Conservation (phyloP, 37 sponge, comb jelly and placozoan species). For the Diacarnus erythraeanus region DNA sequence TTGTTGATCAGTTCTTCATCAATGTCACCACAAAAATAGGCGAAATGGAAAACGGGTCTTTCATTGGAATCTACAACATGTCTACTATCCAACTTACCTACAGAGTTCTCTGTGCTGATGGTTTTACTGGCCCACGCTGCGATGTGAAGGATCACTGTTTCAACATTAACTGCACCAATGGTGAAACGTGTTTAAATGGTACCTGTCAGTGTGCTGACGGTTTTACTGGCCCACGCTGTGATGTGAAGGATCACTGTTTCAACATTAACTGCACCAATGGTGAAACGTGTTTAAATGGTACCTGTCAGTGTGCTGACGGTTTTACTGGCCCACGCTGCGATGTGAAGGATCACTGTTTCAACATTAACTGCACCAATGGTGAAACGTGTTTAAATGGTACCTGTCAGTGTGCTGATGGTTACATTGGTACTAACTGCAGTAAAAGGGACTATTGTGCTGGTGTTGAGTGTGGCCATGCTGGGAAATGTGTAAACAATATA, state of each 20-base stretch:
- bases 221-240: constrained; percentile 52
- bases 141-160: background rate
- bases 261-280: constrained; percentile 18
- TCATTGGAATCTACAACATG: background rate
- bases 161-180: background rate
- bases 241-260: constrained; percentile 26
- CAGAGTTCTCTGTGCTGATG: background rate
- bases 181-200: background rate
- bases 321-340: constrained; percentile 47
- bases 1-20: background rate
- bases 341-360: constrained; percentile 51
- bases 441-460: constrained; percentile 1
- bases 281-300: background rate
- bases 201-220: constrained; percentile 38
- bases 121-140: constrained; percentile 36
- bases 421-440: constrained; percentile 33
- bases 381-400: constrained; percentile 42
- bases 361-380: constrained; percentile 37
- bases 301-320: constrained; percentile 48
- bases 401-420: constrained; percentile 42
- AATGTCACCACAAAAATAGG: background rate
- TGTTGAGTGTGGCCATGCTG: background rate
- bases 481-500: background rate
- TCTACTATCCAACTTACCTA: background rate
- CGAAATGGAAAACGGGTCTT: background rate